Base-by-base conservation (phyloP, 92 coral and sea anemone genomes). In the Phenganax stokvisi region DNA sequence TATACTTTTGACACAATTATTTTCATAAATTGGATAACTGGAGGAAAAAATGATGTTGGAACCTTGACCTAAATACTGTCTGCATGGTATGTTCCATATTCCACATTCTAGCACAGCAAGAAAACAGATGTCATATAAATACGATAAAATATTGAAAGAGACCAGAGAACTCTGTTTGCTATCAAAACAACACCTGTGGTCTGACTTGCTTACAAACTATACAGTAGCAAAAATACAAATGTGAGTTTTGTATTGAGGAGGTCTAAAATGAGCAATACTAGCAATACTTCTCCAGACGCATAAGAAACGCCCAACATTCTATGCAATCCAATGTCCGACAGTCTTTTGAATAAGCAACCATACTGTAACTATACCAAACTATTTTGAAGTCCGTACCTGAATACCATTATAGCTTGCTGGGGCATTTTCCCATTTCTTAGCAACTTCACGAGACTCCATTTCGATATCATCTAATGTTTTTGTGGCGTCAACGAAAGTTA, bases 401-500 rank as follows among this genome's bases (percentile, higher is more conserved):
- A 52, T 17, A 6, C 72, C 67, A 47, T 51, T 81, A 77, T 70
- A 71, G 51, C 44, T 57, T 13, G 69, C 44, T 13, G 85, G 78
- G 37, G 57, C 58, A 75, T 70, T 89, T 76, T 92, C 96, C 99
- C 93, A 89, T 63, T 87, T 88, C 81, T 92, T 87, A 57, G 90
- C 96, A 57, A 86, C 99, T 84, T 87, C 97, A 13, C 88, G 74
- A 6, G 90, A 87, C 59, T 92, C 99, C 76, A 87, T 89, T 62
- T 90, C 91, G 67, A 89, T 92, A 71, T 89, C 92, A 55, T 96
- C 89, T 16, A 88, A 87, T 25, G 97, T 80, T 89, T 96, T 96
- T 20, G 79, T 86, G 51, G 89, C 99, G 71, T 96, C 99, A 62
- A 92, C 71, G 54, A 96, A 81, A 29, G 97, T 89, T 66, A 79